Conservation (phyloP, 2,113 vertebrate genomes). For the Pseudolaguvia tuberculata region DNA sequence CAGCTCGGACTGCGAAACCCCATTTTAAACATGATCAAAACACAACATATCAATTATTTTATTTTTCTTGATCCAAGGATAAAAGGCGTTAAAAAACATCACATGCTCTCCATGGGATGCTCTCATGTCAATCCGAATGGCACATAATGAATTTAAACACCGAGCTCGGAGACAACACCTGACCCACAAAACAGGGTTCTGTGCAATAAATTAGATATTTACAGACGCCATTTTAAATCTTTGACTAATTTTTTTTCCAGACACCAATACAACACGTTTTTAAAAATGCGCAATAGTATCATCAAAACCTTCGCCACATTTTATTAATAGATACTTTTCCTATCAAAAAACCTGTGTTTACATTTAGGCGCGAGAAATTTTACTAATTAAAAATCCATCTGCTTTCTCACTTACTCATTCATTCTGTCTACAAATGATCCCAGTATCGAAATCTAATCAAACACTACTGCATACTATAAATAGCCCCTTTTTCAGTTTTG, state of each 20-base stretch:
- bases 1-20: constrained; percentile 15
- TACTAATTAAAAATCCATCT: constrained; percentile 42
- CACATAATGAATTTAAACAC: constrained; percentile 48
- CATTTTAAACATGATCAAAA: constrained; percentile 24
- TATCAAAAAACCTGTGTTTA: constrained; percentile 58
- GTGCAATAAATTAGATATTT: constrained; percentile 75
- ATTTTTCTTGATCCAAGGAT: constrained; percentile 12
- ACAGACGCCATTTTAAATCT: constrained; percentile 59
- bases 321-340: constrained; percentile 52
- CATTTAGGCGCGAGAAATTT: constrained; percentile 48
- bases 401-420: not conserved
- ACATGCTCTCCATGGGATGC: constrained; percentile 44
- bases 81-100: constrained; percentile 31
- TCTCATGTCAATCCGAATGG: constrained; percentile 48
- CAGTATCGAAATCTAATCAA: constrained; percentile 44
- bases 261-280: constrained; percentile 61
- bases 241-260: constrained; percentile 57
- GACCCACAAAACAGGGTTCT: constrained; percentile 59
- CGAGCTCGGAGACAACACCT: constrained; percentile 40
- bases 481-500: not conserved
- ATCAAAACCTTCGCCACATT: constrained; percentile 51
- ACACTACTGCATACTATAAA: constrained; percentile 29
- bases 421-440: constrained; percentile 41
- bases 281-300: constrained; percentile 48
- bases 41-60: constrained; percentile 14